Conservation (phyloP, 2,888 invertebrate genomes). For the Thymelicus lineola region DNA sequence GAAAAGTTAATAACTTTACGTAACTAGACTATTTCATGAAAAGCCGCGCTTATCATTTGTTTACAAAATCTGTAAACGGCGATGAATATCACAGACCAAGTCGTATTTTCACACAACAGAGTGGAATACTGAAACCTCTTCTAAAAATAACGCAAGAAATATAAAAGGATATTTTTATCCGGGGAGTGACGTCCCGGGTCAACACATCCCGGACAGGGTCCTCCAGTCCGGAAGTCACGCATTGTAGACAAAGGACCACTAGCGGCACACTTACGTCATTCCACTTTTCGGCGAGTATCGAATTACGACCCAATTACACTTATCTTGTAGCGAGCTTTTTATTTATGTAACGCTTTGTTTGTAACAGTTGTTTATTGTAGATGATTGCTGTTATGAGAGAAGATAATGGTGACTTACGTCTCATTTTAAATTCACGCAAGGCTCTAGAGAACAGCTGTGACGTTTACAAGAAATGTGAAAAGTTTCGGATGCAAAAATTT, state of each 20-base stretch:
- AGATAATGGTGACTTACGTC: too few relatives aligned
- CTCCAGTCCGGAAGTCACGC: slow-evolving; percentile 35
- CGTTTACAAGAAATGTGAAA: too few relatives aligned
- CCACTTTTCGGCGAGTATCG: slow-evolving; percentile 33
- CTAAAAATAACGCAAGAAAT: neutral
- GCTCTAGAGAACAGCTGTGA: too few relatives aligned
- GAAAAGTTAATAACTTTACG: too few relatives aligned
- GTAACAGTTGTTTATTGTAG: neutral
- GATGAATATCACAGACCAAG: too few relatives aligned
- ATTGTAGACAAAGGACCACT: slow-evolving; percentile 33
- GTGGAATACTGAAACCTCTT: neutral
- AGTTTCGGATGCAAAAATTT: too few relatives aligned
- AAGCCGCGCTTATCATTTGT: too few relatives aligned
- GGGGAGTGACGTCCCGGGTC: slow-evolving; percentile 26
- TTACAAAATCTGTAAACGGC: too few relatives aligned
- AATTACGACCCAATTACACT: slow-evolving; percentile 32
- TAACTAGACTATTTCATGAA: too few relatives aligned
- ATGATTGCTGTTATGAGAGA: neutral
- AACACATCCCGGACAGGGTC: slow-evolving; percentile 33
- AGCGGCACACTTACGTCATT: slow-evolving; percentile 34
- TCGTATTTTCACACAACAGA: neutral
- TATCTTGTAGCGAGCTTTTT: slow-evolving; percentile 17
- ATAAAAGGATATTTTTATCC: slow-evolving; percentile 18
- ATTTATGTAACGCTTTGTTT: slow-evolving; percentile 15
- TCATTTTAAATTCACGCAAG: too few relatives aligned